Percentiles rank a stretch among this genome's conserved stretches.
Evolutionary conservation across 2,113 vertebrate species (phyloP).

Genomic region (Oryzias celebensis): DNA sequence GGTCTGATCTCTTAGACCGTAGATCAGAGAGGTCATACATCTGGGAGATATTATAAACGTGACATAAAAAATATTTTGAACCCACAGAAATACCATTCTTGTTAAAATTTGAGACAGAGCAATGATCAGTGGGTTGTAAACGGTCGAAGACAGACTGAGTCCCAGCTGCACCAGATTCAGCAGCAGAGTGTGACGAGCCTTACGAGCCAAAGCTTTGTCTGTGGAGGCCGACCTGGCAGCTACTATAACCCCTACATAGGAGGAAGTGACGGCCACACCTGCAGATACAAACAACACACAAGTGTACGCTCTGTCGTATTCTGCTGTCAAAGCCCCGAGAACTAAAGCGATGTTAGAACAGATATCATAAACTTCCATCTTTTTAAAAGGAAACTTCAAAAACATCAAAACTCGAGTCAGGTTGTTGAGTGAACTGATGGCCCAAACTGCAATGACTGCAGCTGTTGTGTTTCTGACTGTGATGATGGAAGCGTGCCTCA

Average conservation of each 20-base stretch:
- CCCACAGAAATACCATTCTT: background rate
- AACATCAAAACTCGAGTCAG: background rate
- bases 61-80: slow-evolving; percentile 41
- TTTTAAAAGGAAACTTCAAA: background rate
- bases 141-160: slow-evolving; percentile 50
- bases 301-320: slow-evolving; percentile 34
- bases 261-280: slow-evolving; percentile 19
- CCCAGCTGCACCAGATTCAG: slow-evolving; percentile 65
- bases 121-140: slow-evolving; percentile 20
- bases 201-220: slow-evolving; percentile 47
- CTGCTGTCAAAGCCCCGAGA: background rate
- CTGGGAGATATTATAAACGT: slow-evolving; percentile 37
- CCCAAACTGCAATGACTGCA: slow-evolving; percentile 50
- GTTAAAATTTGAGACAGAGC: fast-evolving
- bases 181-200: slow-evolving; percentile 60
- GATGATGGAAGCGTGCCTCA: slow-evolving; percentile 56
- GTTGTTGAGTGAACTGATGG: slow-evolving; percentile 17
- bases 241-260: slow-evolving; percentile 61
- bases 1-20: slow-evolving; percentile 34
- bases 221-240: slow-evolving; percentile 61
- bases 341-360: fast-evolving
- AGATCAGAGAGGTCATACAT: slow-evolving; percentile 42
- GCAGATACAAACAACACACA: slow-evolving; percentile 52
- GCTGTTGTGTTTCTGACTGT: slow-evolving; percentile 52
- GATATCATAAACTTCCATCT: background rate